Evolutionary conservation across 2,888 invertebrate genomes (phyloP).

Genomic region (Eupithecia abbreviata): DNA sequence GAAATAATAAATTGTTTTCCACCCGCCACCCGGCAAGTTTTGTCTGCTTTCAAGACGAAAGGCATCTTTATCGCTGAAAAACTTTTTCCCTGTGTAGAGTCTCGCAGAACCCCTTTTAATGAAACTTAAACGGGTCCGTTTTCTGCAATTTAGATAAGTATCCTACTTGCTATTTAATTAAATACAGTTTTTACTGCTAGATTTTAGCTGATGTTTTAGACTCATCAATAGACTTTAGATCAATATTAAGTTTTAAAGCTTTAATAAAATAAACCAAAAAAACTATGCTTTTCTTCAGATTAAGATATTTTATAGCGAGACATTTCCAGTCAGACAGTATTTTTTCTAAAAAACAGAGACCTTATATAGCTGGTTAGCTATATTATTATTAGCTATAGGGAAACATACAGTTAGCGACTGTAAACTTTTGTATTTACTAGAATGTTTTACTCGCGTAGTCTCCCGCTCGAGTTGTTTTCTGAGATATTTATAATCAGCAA

Average conservation of each 20-base stretch:
- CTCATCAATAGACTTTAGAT: not conserved
- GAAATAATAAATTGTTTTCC: constrained; percentile 71
- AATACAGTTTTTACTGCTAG: constrained; percentile 53
- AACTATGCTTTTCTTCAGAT: not conserved
- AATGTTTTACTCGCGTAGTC: constrained; percentile 63
- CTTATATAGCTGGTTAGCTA: no score
- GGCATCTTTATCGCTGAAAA: constrained; percentile 76
- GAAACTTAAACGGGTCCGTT: constrained; percentile 71
- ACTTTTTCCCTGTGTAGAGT: constrained; percentile 70
- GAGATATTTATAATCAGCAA: constrained; percentile 79
- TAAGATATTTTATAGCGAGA: not conserved
- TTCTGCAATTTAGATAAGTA: constrained; percentile 74
- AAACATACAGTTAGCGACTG: constrained; percentile 40
- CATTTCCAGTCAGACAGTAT: no score
- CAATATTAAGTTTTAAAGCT: not conserved
- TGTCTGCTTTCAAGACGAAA: constrained; percentile 68
- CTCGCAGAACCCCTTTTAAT: constrained; percentile 69
- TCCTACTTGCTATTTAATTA: constrained; percentile 65
- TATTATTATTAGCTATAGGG: not conserved
- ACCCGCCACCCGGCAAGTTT: constrained; percentile 66
- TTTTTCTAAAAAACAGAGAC: no score
- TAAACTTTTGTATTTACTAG: constrained; percentile 60
- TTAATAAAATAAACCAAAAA: not conserved
- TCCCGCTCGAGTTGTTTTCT: constrained; percentile 64
- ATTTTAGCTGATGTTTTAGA: constrained; percentile 14